Evolutionary conservation across 2,888 invertebrate species (phyloP).

Genomic region (Gastrophysa polygoni): DNA sequence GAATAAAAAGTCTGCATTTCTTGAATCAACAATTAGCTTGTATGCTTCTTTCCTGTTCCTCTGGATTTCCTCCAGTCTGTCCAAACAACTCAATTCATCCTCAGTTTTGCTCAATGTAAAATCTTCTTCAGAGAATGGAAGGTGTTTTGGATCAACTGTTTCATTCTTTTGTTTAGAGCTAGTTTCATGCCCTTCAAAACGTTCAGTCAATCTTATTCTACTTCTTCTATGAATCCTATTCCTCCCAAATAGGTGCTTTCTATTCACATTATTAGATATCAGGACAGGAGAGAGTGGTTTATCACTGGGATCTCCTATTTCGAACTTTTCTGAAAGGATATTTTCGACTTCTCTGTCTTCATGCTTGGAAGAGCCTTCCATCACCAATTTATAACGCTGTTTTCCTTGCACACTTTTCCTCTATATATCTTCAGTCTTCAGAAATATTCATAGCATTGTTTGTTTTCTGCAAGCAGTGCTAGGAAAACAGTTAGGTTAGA

Average conservation of each 20-base stretch:
- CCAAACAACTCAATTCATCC: slow-evolving; percentile 33
- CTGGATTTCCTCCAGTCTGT: slow-evolving; percentile 39
- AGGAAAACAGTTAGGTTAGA: too few relatives aligned
- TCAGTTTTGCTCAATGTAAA: slow-evolving; percentile 21
- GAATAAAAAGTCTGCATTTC: slow-evolving; percentile 34
- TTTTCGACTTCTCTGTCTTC: slow-evolving; percentile 20
- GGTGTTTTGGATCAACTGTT: slow-evolving; percentile 2
- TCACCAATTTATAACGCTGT: neutral
- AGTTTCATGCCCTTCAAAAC: slow-evolving; percentile 14
- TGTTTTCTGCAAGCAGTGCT: too few relatives aligned
- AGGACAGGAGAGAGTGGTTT: slow-evolving; percentile 47
- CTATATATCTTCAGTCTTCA: too few relatives aligned
- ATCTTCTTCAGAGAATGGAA: slow-evolving; percentile 21
- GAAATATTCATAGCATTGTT: too few relatives aligned
- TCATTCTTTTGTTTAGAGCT: neutral
- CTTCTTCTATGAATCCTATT: slow-evolving; percentile 20
- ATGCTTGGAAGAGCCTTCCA: slow-evolving; percentile 1
- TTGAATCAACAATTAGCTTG: slow-evolving; percentile 17
- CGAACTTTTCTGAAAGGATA: slow-evolving; percentile 10
- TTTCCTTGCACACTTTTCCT: too few relatives aligned
- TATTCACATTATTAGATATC: slow-evolving; percentile 35
- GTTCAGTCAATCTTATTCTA: slow-evolving; percentile 25
- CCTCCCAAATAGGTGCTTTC: slow-evolving; percentile 25
- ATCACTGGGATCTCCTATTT: slow-evolving; percentile 18
- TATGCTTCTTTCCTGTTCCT: slow-evolving; percentile 24